These are phyloP conservation scores for Gobio gobio DNA, from an alignment of 2,113 vertebrate species.

Conservation along the genomic window DNA sequence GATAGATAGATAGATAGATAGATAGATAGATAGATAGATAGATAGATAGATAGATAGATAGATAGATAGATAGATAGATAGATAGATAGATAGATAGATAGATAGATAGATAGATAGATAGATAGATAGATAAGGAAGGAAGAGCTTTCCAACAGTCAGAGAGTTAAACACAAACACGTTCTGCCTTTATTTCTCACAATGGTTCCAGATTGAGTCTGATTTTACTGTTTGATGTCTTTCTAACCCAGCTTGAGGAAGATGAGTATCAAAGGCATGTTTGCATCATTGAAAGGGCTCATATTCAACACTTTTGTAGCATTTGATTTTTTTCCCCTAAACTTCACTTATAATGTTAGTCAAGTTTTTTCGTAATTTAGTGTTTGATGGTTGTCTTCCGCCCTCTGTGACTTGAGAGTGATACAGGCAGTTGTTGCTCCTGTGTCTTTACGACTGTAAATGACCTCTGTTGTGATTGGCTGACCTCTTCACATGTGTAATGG, in stretches of 20 bases:
- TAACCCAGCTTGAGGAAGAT: background rate
- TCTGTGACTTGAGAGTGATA: background rate
- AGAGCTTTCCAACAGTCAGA: background rate
- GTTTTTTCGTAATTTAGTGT: background rate
- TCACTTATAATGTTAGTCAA: background rate
- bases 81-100: no score
- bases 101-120: no score
- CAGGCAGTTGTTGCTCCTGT: background rate
- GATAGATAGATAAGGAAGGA: no score
- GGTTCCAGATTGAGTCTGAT: slow-evolving; percentile 1
- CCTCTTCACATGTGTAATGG: slow-evolving; percentile 16
- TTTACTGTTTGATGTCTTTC: background rate
- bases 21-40: no score
- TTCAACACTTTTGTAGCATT: slow-evolving; percentile 1
- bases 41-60: no score
- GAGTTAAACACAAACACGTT: background rate
- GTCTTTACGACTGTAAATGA: slow-evolving; percentile 2
- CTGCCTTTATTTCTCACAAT: background rate
- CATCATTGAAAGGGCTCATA: background rate
- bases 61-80: no score
- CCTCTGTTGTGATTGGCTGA: slow-evolving; percentile 4
- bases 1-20: no score
- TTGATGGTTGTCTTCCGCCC: background rate
- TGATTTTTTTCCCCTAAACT: background rate
- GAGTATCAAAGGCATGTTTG: slow-evolving; percentile 15